Base-by-base conservation (phyloP, 2,888 invertebrate genomes). In the Acronicta psi region DNA sequence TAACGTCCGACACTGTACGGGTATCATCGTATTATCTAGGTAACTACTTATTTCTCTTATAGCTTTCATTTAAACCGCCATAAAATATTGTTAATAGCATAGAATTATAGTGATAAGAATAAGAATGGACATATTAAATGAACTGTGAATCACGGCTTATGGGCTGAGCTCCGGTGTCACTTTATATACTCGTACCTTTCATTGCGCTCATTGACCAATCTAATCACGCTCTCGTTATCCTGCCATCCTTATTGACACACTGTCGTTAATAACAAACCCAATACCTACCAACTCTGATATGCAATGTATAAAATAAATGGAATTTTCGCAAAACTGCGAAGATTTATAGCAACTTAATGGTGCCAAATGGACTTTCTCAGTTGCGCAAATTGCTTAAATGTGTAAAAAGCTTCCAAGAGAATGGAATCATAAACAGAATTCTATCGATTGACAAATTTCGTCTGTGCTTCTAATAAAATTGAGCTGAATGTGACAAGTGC, bases 401-500 rank as follows among this genome's bases (percentile, higher is more conserved):
- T 41, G 40, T n/a, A n/a, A 25, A 31, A 25, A 31, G 7, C 34
- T 37, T 40, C n/a, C 61, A 73, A 69, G 69, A 63, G 36, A 70
- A 60, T 69, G 58, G 63, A 72, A 60, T 57, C 54, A 51, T 69
- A 34, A 68, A 58, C 23, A 53, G 55, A 38, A 54, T 74, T 69
- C 54, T 62, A 76, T 79, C 73, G 61, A 80, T 79, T 75, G 76
- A 78, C 80, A 82, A 84, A 81, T 84, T 81, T 46, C 20, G 42
- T 45, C 58, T 69, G 59, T 77, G 80, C 75, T 79, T 75, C 76
- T 76, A 83, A 85, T 87, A 87, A 89, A 87, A 84, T 81, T 64
- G 75, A 69, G 71, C 81, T 83, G 82, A 87, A 83, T 87, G 83
- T 89, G 92, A 91, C 90, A 89, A 92, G 87, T 88, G 82, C 84